A percentile compares a stretch with the other conserved stretches of the same genome.
phyloP scores from a whole-genome alignment of 2,888 invertebrate species.

The Pristionchus fissidentatus region DNA sequence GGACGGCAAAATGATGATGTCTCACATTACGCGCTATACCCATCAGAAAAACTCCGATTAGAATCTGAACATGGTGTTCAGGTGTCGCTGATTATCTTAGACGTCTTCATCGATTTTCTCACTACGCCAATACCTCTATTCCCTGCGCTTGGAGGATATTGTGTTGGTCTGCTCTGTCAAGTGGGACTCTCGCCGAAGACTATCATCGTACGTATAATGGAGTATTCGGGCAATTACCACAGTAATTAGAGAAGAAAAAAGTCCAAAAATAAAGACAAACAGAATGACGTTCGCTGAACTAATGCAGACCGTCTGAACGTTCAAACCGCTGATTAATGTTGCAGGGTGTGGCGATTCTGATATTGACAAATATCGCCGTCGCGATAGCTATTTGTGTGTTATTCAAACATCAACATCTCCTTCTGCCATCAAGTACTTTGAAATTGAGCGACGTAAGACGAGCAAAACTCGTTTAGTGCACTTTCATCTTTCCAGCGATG shows the following conservation, averaged over 20 bases:
- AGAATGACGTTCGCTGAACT: background rate
- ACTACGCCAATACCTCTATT: background rate
- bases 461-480: too few species aligned
- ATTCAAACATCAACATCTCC: background rate
- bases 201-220: background rate
- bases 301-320: too few species aligned
- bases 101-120: background rate
- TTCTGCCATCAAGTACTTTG: background rate
- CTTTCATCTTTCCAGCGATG: too few species aligned
- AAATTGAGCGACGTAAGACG: constrained; percentile 8
- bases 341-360: background rate
- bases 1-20: too few species aligned
- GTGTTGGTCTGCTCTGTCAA: background rate
- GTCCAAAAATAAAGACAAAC: too few species aligned
- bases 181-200: background rate
- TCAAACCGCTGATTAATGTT: too few species aligned
- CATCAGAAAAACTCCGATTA: too few species aligned
- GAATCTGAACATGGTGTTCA: background rate
- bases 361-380: background rate
- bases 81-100: background rate
- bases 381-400: background rate
- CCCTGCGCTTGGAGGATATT: background rate
- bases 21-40: too few species aligned
- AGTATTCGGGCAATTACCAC: too few species aligned
- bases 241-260: too few species aligned